A percentile compares a stretch with the other conserved stretches of the same genome.
Conservation (phyloP, 2,113 vertebrate genomes). For the Pterocles orientalis region DNA sequence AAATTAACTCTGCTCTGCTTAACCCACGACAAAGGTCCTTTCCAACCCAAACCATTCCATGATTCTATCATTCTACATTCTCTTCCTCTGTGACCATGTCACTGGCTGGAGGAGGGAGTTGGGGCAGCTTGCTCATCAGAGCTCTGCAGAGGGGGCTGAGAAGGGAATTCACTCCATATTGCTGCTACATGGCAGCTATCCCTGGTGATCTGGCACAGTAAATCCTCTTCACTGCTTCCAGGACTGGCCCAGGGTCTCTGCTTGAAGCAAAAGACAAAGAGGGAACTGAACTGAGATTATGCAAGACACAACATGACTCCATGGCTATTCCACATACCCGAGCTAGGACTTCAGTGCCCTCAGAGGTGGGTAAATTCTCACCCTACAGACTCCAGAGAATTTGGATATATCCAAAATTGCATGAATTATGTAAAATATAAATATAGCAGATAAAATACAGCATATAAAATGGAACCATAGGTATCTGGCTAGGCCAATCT, state of each 20-base stretch:
- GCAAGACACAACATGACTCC: background rate
- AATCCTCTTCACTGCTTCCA: background rate
- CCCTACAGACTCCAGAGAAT: background rate
- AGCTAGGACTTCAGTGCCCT: background rate
- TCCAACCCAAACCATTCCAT: too few relatives aligned
- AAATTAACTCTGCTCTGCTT: too few relatives aligned
- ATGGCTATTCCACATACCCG: background rate
- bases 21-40: too few relatives aligned
- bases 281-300: background rate
- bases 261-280: background rate
- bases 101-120: background rate
- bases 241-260: background rate
- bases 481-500: background rate
- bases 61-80: too few relatives aligned
- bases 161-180: rapidly evolving
- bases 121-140: rapidly evolving
- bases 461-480: background rate
- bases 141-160: background rate
- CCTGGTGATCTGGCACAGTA: background rate
- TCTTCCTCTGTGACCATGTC: background rate
- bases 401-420: background rate
- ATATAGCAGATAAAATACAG: background rate
- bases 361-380: background rate
- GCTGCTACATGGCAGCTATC: background rate
- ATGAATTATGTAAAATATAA: background rate